These are phyloP conservation scores for Dryadula phaetusa DNA, from an alignment of 2,888 invertebrate genomes.

Conservation along the genomic window DNA sequence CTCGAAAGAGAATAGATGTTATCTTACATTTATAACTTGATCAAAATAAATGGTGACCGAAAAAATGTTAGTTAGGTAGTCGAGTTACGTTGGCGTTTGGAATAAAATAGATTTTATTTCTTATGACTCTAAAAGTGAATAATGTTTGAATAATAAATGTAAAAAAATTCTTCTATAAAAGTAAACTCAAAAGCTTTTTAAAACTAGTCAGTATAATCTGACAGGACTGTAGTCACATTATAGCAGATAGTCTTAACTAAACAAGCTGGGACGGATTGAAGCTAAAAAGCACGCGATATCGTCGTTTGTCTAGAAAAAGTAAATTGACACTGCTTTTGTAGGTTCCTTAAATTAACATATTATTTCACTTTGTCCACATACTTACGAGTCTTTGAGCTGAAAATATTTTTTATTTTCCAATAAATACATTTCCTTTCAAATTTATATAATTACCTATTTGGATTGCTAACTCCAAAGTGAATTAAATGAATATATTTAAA, in stretches of 20 bases:
- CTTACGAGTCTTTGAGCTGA: background rate
- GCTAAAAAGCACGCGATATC: constrained; percentile 37
- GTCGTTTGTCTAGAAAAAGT: constrained; percentile 28
- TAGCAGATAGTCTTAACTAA: constrained; percentile 22
- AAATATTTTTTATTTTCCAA: background rate
- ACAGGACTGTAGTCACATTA: background rate
- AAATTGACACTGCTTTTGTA: constrained; percentile 4
- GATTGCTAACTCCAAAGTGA: too few species aligned
- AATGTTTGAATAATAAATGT: background rate
- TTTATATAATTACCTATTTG: too few species aligned
- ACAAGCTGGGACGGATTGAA: constrained; percentile 18
- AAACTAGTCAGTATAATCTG: background rate
- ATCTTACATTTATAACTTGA: too few species aligned
- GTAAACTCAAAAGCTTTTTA: background rate
- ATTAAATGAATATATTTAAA: too few species aligned
- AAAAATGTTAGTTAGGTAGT: too few species aligned
- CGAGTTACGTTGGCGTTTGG: too few species aligned
- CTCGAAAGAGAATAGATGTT: too few species aligned
- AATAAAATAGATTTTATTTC: too few species aligned
- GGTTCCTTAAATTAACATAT: background rate
- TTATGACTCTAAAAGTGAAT: background rate
- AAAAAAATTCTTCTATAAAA: too few species aligned
- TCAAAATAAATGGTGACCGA: too few species aligned
- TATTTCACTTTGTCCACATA: background rate
- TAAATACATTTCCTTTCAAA: too few species aligned